Percentiles rank a stretch among this genome's conserved stretches.
Conservation (phyloP, 2,888 invertebrate species). For the Xylota segnis region DNA sequence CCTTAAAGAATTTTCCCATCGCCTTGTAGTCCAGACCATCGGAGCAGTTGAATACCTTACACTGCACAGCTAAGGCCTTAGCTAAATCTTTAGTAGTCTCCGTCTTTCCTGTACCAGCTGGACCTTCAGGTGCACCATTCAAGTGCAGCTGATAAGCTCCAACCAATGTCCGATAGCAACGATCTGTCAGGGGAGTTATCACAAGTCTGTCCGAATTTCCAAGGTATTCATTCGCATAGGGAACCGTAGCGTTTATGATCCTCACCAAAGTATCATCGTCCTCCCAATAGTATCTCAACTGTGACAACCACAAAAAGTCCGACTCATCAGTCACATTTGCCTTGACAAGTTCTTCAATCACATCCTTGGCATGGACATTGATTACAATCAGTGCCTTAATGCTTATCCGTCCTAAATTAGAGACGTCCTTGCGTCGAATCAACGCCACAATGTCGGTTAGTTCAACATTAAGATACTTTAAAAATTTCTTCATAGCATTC, state of each 20-base stretch:
- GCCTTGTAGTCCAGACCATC: conserved; percentile 90
- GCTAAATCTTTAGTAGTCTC: conserved; percentile 97
- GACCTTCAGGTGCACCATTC: conserved; percentile 89
- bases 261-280: conserved; percentile 86
- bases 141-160: conserved; percentile 90
- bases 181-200: conserved; percentile 87
- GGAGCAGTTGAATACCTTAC: conserved; percentile 90
- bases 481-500: conserved; percentile 84
- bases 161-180: conserved; percentile 89
- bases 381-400: conserved; percentile 89
- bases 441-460: conserved; percentile 86
- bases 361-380: conserved; percentile 90
- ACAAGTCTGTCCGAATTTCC: conserved; percentile 89
- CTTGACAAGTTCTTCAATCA: conserved; percentile 86
- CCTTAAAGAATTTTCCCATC: conserved; percentile 90
- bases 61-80: conserved; percentile 95
- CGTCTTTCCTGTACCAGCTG: conserved; percentile 95
- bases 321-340: conserved; percentile 85
- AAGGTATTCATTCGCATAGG: conserved; percentile 90
- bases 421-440: conserved; percentile 86
- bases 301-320: conserved; percentile 90
- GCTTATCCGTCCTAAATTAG: conserved; percentile 87
- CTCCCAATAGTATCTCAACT: conserved; percentile 90
- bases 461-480: conserved; percentile 84
- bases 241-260: conserved; percentile 88